Percentiles rank a stretch among this genome's conserved stretches.
Evolutionary conservation across 2,888 invertebrate genomes (phyloP).

Genomic region (Meteorus colon): DNA sequence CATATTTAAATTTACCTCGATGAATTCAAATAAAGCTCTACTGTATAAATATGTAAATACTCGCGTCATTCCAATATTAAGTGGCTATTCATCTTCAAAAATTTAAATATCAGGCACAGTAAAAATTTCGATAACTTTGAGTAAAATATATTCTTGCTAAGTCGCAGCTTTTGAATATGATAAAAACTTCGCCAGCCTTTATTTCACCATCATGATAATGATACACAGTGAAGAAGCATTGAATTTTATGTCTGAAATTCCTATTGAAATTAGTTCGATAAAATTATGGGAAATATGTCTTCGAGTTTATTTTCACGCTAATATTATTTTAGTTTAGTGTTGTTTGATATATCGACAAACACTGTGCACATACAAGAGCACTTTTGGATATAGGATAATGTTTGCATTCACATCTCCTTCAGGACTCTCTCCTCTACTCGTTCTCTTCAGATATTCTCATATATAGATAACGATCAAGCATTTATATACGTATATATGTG

Average conservation of each 20-base stretch:
- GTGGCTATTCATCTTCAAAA: too few species aligned
- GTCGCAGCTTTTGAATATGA: too few species aligned
- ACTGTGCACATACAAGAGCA: constrained; percentile 17
- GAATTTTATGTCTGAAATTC: too few species aligned
- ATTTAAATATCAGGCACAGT: too few species aligned
- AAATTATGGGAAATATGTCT: neutral
- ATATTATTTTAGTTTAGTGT: constrained; percentile 30
- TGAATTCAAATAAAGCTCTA: too few species aligned
- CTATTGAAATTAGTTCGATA: neutral
- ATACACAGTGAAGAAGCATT: too few species aligned
- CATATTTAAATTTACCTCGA: too few species aligned
- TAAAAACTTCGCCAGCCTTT: too few species aligned
- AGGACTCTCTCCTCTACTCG: constrained; percentile 17
- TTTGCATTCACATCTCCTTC: constrained; percentile 33
- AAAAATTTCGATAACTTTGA: neutral
- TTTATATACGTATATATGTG: neutral
- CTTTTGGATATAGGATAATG: constrained; percentile 35
- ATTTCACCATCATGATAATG: too few species aligned
- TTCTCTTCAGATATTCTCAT: constrained; percentile 23
- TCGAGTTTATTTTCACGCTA: constrained; percentile 16
- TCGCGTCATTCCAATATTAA: too few species aligned
- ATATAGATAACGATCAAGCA: constrained; percentile 11
- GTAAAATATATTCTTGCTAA: constrained; percentile 6
- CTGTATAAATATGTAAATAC: too few species aligned
- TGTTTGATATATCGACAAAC: constrained; percentile 32